These are phyloP conservation scores for Cyrtodaria siliqua DNA, from an alignment of 2,888 invertebrate genomes.

Conservation along the genomic window DNA sequence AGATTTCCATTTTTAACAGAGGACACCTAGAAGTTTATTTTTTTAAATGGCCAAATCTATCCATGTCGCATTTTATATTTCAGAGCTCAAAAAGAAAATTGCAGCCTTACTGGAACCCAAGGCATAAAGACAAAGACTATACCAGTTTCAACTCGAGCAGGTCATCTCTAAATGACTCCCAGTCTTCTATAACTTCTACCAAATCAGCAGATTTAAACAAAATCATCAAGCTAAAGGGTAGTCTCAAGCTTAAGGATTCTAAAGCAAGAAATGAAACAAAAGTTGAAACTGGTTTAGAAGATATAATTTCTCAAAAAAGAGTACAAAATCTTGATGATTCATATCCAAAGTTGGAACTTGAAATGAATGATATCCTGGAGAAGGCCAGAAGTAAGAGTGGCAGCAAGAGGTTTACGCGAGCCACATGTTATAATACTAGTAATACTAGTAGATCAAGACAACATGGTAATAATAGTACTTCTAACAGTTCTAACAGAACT, in stretches of 20 bases:
- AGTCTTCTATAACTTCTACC: not conserved
- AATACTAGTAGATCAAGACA: too few relatives aligned
- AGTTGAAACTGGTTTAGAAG: too few relatives aligned
- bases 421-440: constrained; percentile 17
- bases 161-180: constrained; percentile 1
- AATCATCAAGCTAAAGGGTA: not conserved
- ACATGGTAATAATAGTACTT: too few relatives aligned
- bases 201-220: not conserved
- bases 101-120: constrained; percentile 34
- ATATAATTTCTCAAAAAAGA: too few relatives aligned
- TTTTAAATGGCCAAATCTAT: too few relatives aligned
- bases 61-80: not conserved
- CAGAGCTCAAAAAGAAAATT: constrained; percentile 24
- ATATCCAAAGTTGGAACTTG: constrained; percentile 17
- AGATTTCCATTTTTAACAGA: too few relatives aligned
- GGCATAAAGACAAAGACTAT: constrained; percentile 17
- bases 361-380: constrained; percentile 22
- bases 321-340: constrained; percentile 12
- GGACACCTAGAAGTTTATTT: too few relatives aligned
- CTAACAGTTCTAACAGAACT: too few relatives aligned
- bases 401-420: constrained; percentile 7
- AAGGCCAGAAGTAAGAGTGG: constrained; percentile 15
- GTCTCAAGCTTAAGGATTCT: too few relatives aligned
- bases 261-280: too few relatives aligned
- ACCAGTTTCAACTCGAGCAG: not conserved